Evolutionary conservation across 2,888 invertebrate genomes (phyloP).

Genomic region (Cryptosula pallasiana): DNA sequence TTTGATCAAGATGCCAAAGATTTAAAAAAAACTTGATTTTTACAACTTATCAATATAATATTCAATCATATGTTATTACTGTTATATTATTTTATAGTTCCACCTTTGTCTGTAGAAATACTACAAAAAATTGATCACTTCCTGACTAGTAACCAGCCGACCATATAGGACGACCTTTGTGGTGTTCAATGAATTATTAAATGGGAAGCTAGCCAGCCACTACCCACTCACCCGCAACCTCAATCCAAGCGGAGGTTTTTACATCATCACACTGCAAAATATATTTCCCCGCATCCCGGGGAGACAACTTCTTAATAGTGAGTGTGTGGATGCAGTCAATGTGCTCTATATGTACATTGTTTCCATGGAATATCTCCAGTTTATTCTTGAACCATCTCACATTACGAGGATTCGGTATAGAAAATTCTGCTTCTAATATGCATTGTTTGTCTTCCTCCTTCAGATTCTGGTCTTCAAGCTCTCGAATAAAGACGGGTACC

Average conservation of each 20-base stretch:
- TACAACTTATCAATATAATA: no score
- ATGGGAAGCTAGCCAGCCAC: no score
- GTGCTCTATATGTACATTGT: slow-evolving; percentile 87
- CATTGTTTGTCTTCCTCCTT: slow-evolving; percentile 96
- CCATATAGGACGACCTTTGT: no score
- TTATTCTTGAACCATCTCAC: slow-evolving; percentile 57
- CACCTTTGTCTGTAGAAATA: no score
- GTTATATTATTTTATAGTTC: no score
- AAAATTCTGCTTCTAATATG: slow-evolving; percentile 86
- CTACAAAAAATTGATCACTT: no score
- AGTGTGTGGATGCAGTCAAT: slow-evolving; percentile 87
- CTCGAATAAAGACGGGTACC: slow-evolving; percentile 69
- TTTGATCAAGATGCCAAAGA: no score
- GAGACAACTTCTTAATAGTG: slow-evolving; percentile 82
- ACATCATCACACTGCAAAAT: slow-evolving; percentile 89
- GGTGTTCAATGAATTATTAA: no score
- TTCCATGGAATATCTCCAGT: slow-evolving; percentile 89
- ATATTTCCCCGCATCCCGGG: slow-evolving; percentile 95
- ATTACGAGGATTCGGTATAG: slow-evolving; percentile 73
- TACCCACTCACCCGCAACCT: slow-evolving; percentile 74
- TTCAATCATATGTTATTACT: no score
- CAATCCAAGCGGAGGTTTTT: slow-evolving; percentile 80
- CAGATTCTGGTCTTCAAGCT: slow-evolving; percentile 88
- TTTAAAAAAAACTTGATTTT: no score
- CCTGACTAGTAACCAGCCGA: no score